Base-by-base conservation (phyloP, 2,888 invertebrate species). In the Physocephala rufipes region DNA sequence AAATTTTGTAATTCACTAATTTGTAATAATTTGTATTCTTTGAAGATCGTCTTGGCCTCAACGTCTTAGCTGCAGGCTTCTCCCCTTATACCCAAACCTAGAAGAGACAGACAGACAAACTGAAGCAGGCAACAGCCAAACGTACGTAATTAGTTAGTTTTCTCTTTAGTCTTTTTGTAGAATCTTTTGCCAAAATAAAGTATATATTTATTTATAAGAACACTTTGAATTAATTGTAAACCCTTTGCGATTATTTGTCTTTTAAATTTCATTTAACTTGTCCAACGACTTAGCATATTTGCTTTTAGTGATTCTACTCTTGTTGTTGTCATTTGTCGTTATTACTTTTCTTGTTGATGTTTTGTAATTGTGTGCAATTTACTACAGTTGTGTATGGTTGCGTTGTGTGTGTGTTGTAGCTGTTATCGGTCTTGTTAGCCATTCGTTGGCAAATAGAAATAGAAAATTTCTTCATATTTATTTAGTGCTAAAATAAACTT, bases 221-320 rank as follows among this genome's bases (percentile, higher is more conserved):
- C 16, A 19, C 24, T 63, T 21, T 13, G 63, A 47, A 63, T 63
- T 63, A 63, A 63, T 63, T 63, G 43, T 21, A 26, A 63, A 63
- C 45, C 47, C 15, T 13, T 36, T 15, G 45, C 26, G 63, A 47
- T 63, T 63, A 47, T 63, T 63, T 63, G 63, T 63, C 63, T 63
- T 63, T 63, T 21, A 47, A 63, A 63, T 43, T 63, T 62, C 19
- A 19, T 62, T 62, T 36, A 36, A 36, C 53, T 53, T 53, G 53
- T 53, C 19, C 53, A 53, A 53, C 21, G n/a, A 21, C 21, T 21
- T 12, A 21, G 19, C 21, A 21, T 53, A 19, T 53, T n/a, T 21
- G 53, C 9, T 4, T 36, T 36, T 36, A 9, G 5, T 49, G 49
- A n/a, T 15, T 49, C 16, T 49, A n/a, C 16, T 36, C 9, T 36